Base-by-base conservation (phyloP, 2,888 invertebrate genomes). In the Syrphus vitripennis region DNA sequence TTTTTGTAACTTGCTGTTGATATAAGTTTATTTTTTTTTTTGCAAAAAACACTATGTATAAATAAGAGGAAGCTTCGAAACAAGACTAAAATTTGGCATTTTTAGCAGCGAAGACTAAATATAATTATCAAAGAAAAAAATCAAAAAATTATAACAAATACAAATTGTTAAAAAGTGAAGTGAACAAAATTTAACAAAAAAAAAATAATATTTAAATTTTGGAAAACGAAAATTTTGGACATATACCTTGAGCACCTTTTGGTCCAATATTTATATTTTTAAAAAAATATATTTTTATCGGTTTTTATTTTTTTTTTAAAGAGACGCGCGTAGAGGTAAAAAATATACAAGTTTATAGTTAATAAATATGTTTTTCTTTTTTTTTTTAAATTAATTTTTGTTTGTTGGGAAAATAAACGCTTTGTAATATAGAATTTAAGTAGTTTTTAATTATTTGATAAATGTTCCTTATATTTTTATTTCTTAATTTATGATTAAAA, bases 211-310 rank as follows among this genome's bases (percentile, higher is more conserved):
- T 63, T 65, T 61, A 48, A 63, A 76, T 57, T 79, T 71, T 48
- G 31, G 61, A 55, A 75, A 67, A 45, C 9, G 29, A 31, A 65
- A 77, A 65, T 71, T 72, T 75, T 72, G 82, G 77, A 86, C 87
- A 88, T 89, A 89, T 92, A 92, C 92, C 92, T 92, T 92, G 90
- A 92, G 92, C 90, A 92, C 92, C 92, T 92, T 90, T 79, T 87
- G 81, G 83, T 91, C 92, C 91, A 90, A 87, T 76, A 83, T 72
- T 63, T 40, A 53, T 80, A 61, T 82, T 78, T 83, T 72, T 50
- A 34, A 24, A 50, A 61, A 72, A 21, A 71, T 50, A 61, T 37
- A 24, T 50, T 63, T 74, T 72, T 72, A 45, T 69, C 53, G 16
- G 40, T 70, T 75, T 57, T 57, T 59, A 42, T 65, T 57, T 53